Percentiles rank a stretch among this genome's conserved stretches.
These are phyloP conservation scores for Azemiops feae DNA, from an alignment of 2,113 vertebrate genomes.

Conservation along the genomic window DNA sequence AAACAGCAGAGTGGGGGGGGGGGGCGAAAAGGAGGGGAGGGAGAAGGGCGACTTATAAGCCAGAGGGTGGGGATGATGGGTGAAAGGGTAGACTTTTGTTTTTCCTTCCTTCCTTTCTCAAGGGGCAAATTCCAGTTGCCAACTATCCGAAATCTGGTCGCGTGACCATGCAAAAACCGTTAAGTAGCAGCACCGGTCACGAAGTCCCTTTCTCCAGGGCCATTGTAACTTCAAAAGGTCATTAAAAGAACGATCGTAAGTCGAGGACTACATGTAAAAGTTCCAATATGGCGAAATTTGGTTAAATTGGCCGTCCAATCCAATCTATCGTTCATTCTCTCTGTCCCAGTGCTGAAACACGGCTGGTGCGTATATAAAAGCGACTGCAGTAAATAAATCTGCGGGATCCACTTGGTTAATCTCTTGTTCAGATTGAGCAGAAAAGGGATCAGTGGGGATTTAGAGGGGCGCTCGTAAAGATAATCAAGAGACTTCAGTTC, in stretches of 20 bases:
- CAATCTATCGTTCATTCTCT: neutral
- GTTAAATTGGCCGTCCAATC: neutral
- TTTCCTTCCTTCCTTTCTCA: neutral
- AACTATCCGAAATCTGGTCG: neutral
- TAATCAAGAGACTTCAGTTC: neutral
- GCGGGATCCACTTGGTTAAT: slow-evolving; percentile 28
- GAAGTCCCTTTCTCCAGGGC: neutral
- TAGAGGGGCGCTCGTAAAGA: neutral
- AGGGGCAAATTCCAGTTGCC: neutral
- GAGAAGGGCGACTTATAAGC: neutral
- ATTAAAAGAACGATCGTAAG: neutral
- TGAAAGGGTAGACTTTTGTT: neutral
- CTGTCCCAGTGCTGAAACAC: neutral
- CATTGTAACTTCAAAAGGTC: neutral
- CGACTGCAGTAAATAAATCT: slow-evolving; percentile 10
- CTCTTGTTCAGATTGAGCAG: slow-evolving; percentile 13
- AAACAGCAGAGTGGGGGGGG: slow-evolving; percentile 45
- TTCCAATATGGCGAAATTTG: neutral
- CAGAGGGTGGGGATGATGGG: neutral
- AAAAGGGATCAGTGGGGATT: slow-evolving; percentile 14
- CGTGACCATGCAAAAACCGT: neutral
- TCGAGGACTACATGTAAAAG: too few relatives aligned
- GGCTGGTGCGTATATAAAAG: neutral
- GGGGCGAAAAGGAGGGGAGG: rapidly evolving
- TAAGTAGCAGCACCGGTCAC: neutral